Evolutionary conservation across 2,888 invertebrate genomes (phyloP).

Genomic region (Ctenicera cuprea): DNA sequence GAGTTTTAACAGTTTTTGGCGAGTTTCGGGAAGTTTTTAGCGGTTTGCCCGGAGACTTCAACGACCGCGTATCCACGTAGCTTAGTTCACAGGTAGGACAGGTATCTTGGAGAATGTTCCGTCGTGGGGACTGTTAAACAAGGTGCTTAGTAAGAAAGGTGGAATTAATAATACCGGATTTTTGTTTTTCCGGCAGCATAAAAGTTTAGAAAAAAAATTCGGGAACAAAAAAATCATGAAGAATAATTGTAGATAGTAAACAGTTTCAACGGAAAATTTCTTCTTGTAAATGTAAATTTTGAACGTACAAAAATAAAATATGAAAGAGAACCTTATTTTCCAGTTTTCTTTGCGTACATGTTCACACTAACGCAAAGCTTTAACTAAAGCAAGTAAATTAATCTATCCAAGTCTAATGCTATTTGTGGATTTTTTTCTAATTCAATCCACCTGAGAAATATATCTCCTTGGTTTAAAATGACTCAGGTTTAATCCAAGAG

Average conservation of each 20-base stretch:
- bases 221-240: too few species aligned
- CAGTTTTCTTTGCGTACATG: too few species aligned
- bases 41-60: slow-evolving; percentile 52
- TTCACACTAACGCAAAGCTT: too few species aligned
- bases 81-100: slow-evolving; percentile 61
- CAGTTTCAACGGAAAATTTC: too few species aligned
- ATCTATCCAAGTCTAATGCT: too few species aligned
- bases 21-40: slow-evolving; percentile 28
- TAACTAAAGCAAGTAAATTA: too few species aligned
- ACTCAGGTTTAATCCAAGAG: slow-evolving; percentile 43
- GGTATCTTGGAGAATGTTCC: slow-evolving; percentile 61
- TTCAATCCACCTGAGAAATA: slow-evolving; percentile 22
- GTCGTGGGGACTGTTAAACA: slow-evolving; percentile 44
- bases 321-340: too few species aligned
- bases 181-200: not conserved
- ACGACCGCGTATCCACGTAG: slow-evolving; percentile 61
- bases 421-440: too few species aligned
- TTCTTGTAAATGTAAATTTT: too few species aligned
- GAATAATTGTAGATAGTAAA: too few species aligned
- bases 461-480: slow-evolving; percentile 39
- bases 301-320: too few species aligned
- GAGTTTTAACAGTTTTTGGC: slow-evolving; percentile 22
- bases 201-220: too few species aligned
- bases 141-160: slow-evolving; percentile 40
- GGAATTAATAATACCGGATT: not conserved